These are phyloP conservation scores for Empidonax traillii DNA, from an alignment of 2,113 vertebrate genomes.

Conservation along the genomic window DNA sequence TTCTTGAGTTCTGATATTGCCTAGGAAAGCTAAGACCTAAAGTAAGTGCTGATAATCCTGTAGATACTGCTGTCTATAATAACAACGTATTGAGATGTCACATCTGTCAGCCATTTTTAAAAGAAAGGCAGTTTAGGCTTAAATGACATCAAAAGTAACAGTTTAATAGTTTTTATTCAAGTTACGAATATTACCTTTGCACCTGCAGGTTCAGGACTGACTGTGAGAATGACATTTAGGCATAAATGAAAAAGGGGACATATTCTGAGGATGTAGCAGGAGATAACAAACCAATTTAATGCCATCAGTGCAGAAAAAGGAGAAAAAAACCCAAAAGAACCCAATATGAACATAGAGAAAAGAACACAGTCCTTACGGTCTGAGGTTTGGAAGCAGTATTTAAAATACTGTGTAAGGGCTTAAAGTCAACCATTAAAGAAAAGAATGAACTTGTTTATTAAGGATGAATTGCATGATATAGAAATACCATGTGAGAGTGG, in stretches of 20 bases:
- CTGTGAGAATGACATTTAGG: background rate
- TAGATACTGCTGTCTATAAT: background rate
- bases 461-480: background rate
- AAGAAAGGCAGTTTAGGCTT: background rate
- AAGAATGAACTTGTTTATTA: background rate
- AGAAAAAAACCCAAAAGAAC: rapidly evolving
- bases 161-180: background rate
- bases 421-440: background rate
- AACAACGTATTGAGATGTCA: background rate
- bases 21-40: background rate
- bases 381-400: background rate
- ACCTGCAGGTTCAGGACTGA: background rate
- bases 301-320: background rate
- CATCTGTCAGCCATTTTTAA: background rate
- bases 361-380: background rate
- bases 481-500: background rate
- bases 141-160: background rate
- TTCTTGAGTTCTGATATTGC: background rate
- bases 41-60: background rate
- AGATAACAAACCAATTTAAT: background rate
- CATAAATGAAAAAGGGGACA: background rate
- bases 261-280: background rate
- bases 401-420: background rate
- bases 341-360: background rate
- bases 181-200: background rate